A percentile compares a stretch with the other conserved stretches of the same genome.
Conservation (phyloP, 92 coral and sea anemone species). For the Diadumene lineata region DNA sequence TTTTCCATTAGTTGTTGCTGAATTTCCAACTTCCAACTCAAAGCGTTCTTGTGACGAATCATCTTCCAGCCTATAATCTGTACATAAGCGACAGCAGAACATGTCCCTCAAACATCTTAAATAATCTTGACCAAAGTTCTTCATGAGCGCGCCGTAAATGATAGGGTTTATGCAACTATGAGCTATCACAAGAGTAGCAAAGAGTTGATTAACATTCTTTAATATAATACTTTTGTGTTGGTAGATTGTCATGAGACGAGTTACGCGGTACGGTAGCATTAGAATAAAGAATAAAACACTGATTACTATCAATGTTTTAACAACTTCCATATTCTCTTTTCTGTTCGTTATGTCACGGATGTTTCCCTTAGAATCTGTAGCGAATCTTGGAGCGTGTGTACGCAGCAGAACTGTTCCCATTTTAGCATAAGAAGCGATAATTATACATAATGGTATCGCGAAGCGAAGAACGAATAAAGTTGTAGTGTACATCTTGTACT, state of each 20-base stretch:
- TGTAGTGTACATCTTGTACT: constrained; percentile 17
- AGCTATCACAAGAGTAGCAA: constrained; percentile 42
- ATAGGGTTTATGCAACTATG: constrained; percentile 65
- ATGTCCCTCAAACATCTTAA: constrained; percentile 1
- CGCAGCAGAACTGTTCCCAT: constrained; percentile 34
- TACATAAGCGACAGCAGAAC: constrained; percentile 13
- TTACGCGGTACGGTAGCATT: constrained; percentile 55
- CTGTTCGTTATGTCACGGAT: constrained; percentile 38
- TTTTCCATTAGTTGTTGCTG: not conserved
- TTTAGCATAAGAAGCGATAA: constrained; percentile 30
- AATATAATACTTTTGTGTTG: constrained; percentile 18
- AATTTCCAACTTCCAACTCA: not conserved
- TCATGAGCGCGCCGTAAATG: constrained; percentile 49
- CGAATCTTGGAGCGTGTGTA: constrained; percentile 43
- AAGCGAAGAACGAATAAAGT: constrained; percentile 38
- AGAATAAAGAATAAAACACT: constrained; percentile 46
- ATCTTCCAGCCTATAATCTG: not conserved
- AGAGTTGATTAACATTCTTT: constrained; percentile 11
- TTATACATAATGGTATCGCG: constrained; percentile 40
- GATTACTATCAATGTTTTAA: constrained; percentile 49
- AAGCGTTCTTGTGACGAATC: not conserved
- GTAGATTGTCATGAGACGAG: constrained; percentile 33
- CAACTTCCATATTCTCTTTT: constrained; percentile 38
- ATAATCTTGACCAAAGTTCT: constrained; percentile 30
- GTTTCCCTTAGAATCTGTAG: constrained; percentile 34